Conservation (phyloP, 2,797 vertebrate species). For the Coluber constrictor region DNA sequence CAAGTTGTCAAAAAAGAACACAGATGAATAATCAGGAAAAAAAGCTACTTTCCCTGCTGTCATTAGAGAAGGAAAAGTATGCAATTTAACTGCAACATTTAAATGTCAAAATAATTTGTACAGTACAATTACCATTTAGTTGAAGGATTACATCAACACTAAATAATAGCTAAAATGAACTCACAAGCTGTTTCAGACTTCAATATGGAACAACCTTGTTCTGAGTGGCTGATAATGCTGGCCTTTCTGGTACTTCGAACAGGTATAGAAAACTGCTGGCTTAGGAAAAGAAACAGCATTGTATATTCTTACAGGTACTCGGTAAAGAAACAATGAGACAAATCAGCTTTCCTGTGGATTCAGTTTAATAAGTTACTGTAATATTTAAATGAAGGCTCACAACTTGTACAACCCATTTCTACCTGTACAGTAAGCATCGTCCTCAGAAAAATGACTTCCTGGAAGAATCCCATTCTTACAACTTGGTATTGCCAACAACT, state of each 20-base stretch:
- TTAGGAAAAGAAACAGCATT: background rate
- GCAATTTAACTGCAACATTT: constrained; percentile 63
- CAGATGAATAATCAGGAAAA: constrained; percentile 51
- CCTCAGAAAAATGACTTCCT: background rate
- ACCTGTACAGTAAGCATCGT: background rate
- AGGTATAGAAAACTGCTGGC: background rate
- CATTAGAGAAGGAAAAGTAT: constrained; percentile 6
- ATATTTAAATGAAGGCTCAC: background rate
- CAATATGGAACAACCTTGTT: constrained; percentile 66
- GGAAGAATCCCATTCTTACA: background rate
- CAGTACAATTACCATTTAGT: constrained; percentile 71
- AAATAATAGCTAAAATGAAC: constrained; percentile 72
- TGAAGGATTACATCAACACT: constrained; percentile 69
- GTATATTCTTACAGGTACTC: background rate
- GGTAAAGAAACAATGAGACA: background rate
- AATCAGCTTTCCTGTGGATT: background rate
- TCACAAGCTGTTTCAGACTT: constrained; percentile 74
- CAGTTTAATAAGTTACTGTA: background rate
- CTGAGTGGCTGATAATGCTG: background rate
- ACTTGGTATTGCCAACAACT: background rate
- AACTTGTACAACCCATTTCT: background rate
- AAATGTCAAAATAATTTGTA: constrained; percentile 77
- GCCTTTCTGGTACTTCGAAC: background rate
- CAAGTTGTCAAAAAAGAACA: constrained; percentile 58
- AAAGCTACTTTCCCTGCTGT: constrained; percentile 58